Base-by-base conservation (phyloP, 2,888 invertebrate genomes). In the Amblyjoppa fuscipennis region DNA sequence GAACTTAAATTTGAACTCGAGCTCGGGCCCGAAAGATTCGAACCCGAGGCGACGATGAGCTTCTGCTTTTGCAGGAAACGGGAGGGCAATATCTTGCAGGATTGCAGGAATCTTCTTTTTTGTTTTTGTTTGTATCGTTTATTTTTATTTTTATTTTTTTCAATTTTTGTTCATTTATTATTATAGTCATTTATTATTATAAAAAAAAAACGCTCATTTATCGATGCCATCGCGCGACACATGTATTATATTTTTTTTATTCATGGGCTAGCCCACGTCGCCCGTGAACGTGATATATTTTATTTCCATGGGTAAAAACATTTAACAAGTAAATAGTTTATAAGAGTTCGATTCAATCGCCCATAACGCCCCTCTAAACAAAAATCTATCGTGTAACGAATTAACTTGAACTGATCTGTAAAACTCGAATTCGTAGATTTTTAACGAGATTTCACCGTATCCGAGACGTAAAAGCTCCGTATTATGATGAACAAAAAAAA, bases 221-320 rank as follows among this genome's bases (percentile, higher is more conserved):
- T 64, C 64, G 70, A 66, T 82, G 82, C 75, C 82, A 82, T 82
- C 45, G 16, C 28, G 45, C 49, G 38, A 69, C 28, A 71, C 13
- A 41, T 77, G 28, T 66, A 49, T 66, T 69, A 56, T 79, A 59
- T 79, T 70, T 79, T 20, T 78, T 85, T 70, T 85, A 78, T 85
- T 85, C 70, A 70, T 70, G 79, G 78, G 64, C 53, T 20, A 20
- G 31, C 34, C 11, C 64, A n/a, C 11, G 7, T 41, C 25, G 61
- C 9, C 78, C 79, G 82, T 79, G 79, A 82, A 85, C 69, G 85
- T 85, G 85, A 85, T 85, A 85, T 85, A 71, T 79, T 82, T 85
- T 76, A 82, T 82, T 82, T 66, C 66, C 20, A 66, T 41, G n/a
- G 28, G 31, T 66, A 53, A 76, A 31, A 31, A 20, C 28, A 49